These are phyloP conservation scores for Suncus etruscus DNA, from an alignment of 2,113 vertebrate species.

Conservation along the genomic window DNA sequence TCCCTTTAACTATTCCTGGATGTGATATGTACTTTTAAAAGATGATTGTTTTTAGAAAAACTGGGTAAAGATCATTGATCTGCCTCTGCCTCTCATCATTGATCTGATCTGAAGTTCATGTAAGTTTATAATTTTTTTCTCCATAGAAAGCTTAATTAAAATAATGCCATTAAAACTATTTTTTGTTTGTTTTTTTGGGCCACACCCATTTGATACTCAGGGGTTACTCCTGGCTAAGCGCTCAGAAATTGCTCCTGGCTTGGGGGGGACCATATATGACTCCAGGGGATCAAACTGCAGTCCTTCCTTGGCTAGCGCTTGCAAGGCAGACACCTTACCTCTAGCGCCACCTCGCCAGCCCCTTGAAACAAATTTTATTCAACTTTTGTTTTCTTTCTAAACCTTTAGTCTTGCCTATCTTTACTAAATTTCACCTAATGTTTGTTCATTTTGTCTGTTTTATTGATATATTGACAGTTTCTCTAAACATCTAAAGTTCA, in stretches of 20 bases:
- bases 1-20: neutral
- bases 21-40: neutral
- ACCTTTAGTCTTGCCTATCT: neutral
- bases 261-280: too few relatives aligned
- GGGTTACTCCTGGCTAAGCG: too few relatives aligned
- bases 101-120: neutral
- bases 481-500: conserved; percentile 31
- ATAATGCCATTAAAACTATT: neutral
- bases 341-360: too few relatives aligned
- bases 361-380: conserved; percentile 4
- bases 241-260: too few relatives aligned
- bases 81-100: neutral
- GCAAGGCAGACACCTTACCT: too few relatives aligned
- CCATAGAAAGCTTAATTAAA: conserved; percentile 40
- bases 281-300: too few relatives aligned
- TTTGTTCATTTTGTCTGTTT: neutral
- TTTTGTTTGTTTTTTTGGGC: too few relatives aligned
- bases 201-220: too few relatives aligned
- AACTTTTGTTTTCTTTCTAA: conserved; percentile 26
- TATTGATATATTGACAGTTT: conserved; percentile 31
- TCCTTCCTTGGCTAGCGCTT: too few relatives aligned
- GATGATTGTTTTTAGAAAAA: neutral
- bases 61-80: neutral
- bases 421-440: neutral
- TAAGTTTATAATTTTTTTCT: neutral